Evolutionary conservation across 2,113 vertebrate genomes (phyloP).

Genomic region (Neofelis nebulosa): DNA sequence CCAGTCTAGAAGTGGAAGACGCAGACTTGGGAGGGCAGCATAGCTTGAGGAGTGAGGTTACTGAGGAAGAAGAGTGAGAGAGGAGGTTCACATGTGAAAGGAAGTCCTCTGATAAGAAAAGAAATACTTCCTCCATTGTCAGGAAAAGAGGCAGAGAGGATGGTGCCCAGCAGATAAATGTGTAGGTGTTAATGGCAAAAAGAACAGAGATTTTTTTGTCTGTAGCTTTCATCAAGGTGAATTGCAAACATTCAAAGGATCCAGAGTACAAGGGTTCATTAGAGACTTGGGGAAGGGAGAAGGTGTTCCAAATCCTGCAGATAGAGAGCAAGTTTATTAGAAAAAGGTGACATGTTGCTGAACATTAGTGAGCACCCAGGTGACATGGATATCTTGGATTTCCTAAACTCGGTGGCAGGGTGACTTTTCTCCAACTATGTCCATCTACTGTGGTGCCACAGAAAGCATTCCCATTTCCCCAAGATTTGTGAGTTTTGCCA

Average conservation of each 20-base stretch:
- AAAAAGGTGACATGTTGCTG: accelerated
- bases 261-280: background rate
- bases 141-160: background rate
- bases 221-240: background rate
- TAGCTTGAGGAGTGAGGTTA: background rate
- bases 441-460: background rate
- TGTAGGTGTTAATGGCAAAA: background rate
- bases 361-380: accelerated
- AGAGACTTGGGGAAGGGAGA: background rate
- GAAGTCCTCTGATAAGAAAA: background rate
- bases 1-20: background rate
- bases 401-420: too few relatives aligned
- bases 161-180: background rate
- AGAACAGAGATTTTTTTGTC: background rate
- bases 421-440: background rate
- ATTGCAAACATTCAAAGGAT: background rate
- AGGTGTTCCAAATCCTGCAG: background rate
- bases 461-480: background rate
- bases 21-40: accelerated
- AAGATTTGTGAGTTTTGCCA: background rate
- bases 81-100: background rate
- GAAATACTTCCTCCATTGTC: background rate
- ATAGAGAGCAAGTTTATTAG: background rate
- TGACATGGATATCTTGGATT: background rate
- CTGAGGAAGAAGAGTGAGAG: background rate